Evolutionary conservation across 2,888 invertebrate genomes (phyloP).

Genomic region (Cataglyphis altisquamis): DNA sequence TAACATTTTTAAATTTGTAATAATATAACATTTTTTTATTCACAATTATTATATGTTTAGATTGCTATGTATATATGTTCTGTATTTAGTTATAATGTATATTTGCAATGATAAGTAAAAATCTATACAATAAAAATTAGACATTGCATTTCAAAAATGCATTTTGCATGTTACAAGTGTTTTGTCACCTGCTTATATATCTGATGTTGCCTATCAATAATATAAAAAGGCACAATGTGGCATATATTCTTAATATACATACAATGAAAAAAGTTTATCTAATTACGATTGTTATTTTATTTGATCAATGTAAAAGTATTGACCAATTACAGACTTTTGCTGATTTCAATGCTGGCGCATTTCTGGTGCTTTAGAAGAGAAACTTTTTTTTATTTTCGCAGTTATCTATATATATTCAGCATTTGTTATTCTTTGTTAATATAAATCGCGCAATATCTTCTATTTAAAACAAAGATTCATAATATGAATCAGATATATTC

Average conservation of each 20-base stretch:
- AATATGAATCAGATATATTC: constrained; percentile 63
- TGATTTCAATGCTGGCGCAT: constrained; percentile 43
- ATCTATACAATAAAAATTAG: constrained; percentile 32
- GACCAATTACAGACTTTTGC: constrained; percentile 49
- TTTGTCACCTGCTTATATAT: constrained; percentile 43
- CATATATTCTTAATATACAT: constrained; percentile 62
- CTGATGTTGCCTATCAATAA: constrained; percentile 27
- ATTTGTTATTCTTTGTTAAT: constrained; percentile 44
- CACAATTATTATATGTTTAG: constrained; percentile 11
- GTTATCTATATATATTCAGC: constrained; percentile 56
- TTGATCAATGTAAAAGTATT: constrained; percentile 61
- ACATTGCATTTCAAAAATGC: background rate
- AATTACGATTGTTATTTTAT: constrained; percentile 41
- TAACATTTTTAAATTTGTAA: constrained; percentile 45
- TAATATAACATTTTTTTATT: constrained; percentile 36
- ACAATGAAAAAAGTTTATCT: constrained; percentile 58
- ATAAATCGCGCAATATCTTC: constrained; percentile 50
- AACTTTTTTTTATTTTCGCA: constrained; percentile 45
- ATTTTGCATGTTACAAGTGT: constrained; percentile 23
- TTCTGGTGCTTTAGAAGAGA: constrained; percentile 55
- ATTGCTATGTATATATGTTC: background rate
- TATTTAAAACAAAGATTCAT: constrained; percentile 12
- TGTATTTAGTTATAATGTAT: background rate
- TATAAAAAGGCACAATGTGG: constrained; percentile 74
- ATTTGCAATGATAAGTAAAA: constrained; percentile 28